Conservation (phyloP, 1,140 invertebrate species). For the Diachasmimorpha longicaudata region DNA sequence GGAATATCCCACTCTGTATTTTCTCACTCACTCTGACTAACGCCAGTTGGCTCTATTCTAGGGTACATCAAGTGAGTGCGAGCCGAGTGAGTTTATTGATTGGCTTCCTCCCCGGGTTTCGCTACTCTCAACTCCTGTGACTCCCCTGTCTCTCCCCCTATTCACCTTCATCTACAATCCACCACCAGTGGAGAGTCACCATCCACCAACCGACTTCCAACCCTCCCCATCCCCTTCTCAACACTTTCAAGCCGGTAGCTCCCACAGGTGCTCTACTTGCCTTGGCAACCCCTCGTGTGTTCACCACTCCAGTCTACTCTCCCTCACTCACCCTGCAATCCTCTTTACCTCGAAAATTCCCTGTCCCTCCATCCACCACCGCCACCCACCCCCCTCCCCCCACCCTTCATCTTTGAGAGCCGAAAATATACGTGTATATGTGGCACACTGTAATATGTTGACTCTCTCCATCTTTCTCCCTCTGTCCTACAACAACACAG, state of each 20-base stretch:
- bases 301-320: conserved; percentile 16
- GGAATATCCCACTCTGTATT: conserved; percentile 33
- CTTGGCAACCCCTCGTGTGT: conserved; percentile 49
- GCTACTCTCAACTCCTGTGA: conserved; percentile 41
- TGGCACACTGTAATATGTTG: neutral
- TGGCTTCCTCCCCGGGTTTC: conserved; percentile 58
- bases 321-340: neutral
- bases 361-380: neutral
- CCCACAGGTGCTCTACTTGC: conserved; percentile 48
- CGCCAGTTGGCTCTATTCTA: conserved; percentile 14
- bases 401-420: neutral
- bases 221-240: neutral
- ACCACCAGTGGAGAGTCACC: neutral
- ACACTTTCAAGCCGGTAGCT: conserved; percentile 18
- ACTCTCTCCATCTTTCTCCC: neutral
- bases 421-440: neutral
- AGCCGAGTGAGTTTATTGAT: conserved; percentile 59
- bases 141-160: conserved; percentile 36
- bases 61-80: conserved; percentile 43
- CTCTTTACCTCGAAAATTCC: neutral
- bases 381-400: neutral
- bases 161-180: conserved; percentile 18
- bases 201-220: neutral
- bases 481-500: conserved; percentile 1
- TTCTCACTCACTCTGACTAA: conserved; percentile 24